phyloP scores from a whole-genome alignment of 2,888 invertebrate species.

The Tetanocera ferruginea region DNA sequence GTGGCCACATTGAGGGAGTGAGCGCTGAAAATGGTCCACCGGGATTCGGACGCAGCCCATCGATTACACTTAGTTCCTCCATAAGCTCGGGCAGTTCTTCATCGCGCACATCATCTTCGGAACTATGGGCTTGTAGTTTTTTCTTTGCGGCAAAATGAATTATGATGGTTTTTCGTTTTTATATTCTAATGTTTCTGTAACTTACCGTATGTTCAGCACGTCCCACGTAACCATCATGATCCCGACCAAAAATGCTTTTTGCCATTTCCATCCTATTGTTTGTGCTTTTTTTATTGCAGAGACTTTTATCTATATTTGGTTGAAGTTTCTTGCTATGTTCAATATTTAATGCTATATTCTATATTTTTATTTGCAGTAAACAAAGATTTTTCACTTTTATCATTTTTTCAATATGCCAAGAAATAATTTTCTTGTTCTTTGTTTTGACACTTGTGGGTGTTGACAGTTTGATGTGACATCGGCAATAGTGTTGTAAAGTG shows the following conservation, averaged over 20 bases:
- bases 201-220: slow-evolving; percentile 84
- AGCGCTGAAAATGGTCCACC: slow-evolving; percentile 95
- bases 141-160: slow-evolving; percentile 71
- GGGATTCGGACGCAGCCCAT: slow-evolving; percentile 81
- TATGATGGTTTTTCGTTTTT: too few species aligned
- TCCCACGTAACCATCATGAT: slow-evolving; percentile 91
- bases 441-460: slow-evolving; percentile 43
- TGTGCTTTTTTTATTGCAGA: not conserved
- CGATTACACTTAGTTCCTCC: slow-evolving; percentile 79
- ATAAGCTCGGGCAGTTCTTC: slow-evolving; percentile 78
- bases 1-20: slow-evolving; percentile 97
- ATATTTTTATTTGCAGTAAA: slow-evolving; percentile 11
- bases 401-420: slow-evolving; percentile 8
- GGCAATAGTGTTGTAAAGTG: not conserved
- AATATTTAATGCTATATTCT: not conserved
- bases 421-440: not conserved
- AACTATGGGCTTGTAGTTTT: slow-evolving; percentile 82
- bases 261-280: slow-evolving; percentile 79
- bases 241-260: slow-evolving; percentile 89
- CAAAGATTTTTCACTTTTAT: slow-evolving; percentile 15
- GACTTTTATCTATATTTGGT: not conserved
- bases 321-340: slow-evolving; percentile 69
- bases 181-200: slow-evolving; percentile 53
- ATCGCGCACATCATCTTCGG: slow-evolving; percentile 75
- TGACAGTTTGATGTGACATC: not conserved